Base-by-base conservation (phyloP, 2,797 vertebrate genomes). In the Sebastes miniatus region DNA sequence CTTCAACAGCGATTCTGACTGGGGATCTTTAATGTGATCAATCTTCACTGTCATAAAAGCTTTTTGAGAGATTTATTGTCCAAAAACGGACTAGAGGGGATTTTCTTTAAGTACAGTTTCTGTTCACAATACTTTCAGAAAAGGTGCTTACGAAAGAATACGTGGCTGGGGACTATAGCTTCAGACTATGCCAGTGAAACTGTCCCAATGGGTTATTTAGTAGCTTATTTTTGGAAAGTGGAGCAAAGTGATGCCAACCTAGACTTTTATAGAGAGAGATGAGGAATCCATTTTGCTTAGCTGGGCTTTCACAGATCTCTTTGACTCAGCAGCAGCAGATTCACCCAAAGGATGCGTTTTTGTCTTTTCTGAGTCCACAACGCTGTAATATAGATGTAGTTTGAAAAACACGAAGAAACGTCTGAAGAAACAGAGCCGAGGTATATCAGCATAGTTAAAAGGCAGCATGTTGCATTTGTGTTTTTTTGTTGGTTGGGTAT, bases 211-310 rank as follows among this genome's bases (percentile, higher is more conserved):
- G 85, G 83, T 89, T 89, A 84, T 92, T 92, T 90, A 85, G 80
- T 80, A 79, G 77, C 68, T 88, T 90, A 91, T 89, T 92, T 89
- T 79, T 61, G 78, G 85, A 90, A 90, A 90, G 70, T 80, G 75
- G 87, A 87, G 62, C 86, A 77, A 86, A 84, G 67, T 73, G 76
- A 87, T 39, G 80, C 62, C 84, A 83, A 81, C 57, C 20, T 43
- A 4, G 78, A 87, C 67, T 76, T 85, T 77, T 58, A 76, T 27
- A 56, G 24, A 83, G 52, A 64, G 25, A 78, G 39, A 81, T 69
- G 76, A 88, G 50, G 71, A 83, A 87, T 87, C 54, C 58, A 70
- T 87, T 89, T 83, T 81, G 71, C 75, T 79, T 56, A 80, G 81
- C 85, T 78, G 32, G 80, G 39, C 61, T 80, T 87, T 84, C 34